A percentile compares a stretch with the other conserved stretches of the same genome.
Conservation (phyloP, 2,113 vertebrate genomes). For the Embiotoca jacksoni region DNA sequence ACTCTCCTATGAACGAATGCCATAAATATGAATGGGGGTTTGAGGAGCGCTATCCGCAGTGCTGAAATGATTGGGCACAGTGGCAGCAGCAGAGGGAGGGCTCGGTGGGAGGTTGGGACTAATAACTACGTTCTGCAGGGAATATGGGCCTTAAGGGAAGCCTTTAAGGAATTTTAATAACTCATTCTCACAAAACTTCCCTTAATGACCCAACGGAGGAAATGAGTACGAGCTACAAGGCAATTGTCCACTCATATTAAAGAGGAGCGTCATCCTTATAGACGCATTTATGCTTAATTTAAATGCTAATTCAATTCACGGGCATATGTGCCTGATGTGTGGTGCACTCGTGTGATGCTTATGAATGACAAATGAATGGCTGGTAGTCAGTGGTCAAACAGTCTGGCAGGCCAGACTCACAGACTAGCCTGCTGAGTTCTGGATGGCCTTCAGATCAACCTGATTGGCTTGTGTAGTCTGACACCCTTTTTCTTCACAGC, state of each 20-base stretch:
- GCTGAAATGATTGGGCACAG: conserved; percentile 60
- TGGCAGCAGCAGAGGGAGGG: conserved; percentile 31
- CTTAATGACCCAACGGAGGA: conserved; percentile 55
- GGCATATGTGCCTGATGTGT: conserved; percentile 55
- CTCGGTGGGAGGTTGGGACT: conserved; percentile 51
- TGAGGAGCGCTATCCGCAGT: conserved; percentile 68
- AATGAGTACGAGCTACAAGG: conserved; percentile 47
- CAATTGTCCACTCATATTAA: conserved; percentile 61
- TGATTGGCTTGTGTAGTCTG: conserved; percentile 65
- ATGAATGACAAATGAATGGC: conserved; percentile 69
- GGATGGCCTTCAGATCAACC: conserved; percentile 63
- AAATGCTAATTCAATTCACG: conserved; percentile 73
- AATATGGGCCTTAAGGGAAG: conserved; percentile 56
- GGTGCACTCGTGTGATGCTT: conserved; percentile 37
- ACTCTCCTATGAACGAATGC: neutral
- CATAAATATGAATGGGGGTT: conserved; percentile 24
- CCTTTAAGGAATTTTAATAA: conserved; percentile 70
- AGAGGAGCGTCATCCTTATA: conserved; percentile 44
- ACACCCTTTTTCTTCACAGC: conserved; percentile 38
- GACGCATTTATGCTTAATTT: conserved; percentile 69
- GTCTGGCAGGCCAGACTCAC: conserved; percentile 66
- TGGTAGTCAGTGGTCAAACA: conserved; percentile 66
- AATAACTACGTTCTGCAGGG: conserved; percentile 64
- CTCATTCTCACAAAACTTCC: conserved; percentile 59
- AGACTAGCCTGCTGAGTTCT: conserved; percentile 75